A percentile compares a stretch with the other conserved stretches of the same genome.
These are phyloP conservation scores for Cervus canadensis DNA, from an alignment of 2,113 vertebrate species.

Conservation along the genomic window DNA sequence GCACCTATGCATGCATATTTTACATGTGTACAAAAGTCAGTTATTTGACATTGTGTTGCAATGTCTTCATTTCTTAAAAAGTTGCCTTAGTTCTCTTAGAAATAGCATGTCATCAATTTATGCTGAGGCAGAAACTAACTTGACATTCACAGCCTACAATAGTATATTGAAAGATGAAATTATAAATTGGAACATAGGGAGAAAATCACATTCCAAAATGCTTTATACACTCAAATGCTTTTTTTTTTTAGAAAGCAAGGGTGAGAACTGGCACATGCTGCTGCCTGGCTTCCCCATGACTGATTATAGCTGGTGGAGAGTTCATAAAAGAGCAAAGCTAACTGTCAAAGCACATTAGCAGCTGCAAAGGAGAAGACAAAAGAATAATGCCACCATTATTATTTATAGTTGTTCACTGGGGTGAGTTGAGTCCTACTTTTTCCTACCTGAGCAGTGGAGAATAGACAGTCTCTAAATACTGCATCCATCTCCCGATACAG, in stretches of 20 bases:
- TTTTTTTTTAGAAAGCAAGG: slow-evolving; percentile 22
- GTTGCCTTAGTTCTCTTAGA: not conserved
- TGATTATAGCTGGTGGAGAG: slow-evolving; percentile 92
- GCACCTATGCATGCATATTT: not conserved
- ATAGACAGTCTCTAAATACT: slow-evolving; percentile 68
- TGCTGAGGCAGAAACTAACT: not conserved
- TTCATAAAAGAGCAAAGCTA: slow-evolving; percentile 96
- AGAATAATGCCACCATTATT: slow-evolving; percentile 87
- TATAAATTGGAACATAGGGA: not conserved
- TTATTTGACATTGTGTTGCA: not conserved
- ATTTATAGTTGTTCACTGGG: slow-evolving; percentile 91
- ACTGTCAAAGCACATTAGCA: slow-evolving; percentile 94
- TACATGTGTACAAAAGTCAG: not conserved
- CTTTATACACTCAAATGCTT: slow-evolving; percentile 45
- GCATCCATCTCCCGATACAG: slow-evolving; percentile 36
- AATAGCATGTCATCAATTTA: not conserved
- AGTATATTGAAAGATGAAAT: not conserved
- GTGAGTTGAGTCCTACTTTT: slow-evolving; percentile 82
- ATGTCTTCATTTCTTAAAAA: slow-evolving; percentile 9
- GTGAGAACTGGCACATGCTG: slow-evolving; percentile 80
- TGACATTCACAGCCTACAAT: not conserved
- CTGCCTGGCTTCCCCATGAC: slow-evolving; percentile 92
- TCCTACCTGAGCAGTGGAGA: slow-evolving; percentile 82
- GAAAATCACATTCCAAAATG: not conserved
- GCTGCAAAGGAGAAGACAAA: slow-evolving; percentile 90